Evolutionary conservation across 2,888 invertebrate species (phyloP).

Genomic region (Polydrusus tereticollis): DNA sequence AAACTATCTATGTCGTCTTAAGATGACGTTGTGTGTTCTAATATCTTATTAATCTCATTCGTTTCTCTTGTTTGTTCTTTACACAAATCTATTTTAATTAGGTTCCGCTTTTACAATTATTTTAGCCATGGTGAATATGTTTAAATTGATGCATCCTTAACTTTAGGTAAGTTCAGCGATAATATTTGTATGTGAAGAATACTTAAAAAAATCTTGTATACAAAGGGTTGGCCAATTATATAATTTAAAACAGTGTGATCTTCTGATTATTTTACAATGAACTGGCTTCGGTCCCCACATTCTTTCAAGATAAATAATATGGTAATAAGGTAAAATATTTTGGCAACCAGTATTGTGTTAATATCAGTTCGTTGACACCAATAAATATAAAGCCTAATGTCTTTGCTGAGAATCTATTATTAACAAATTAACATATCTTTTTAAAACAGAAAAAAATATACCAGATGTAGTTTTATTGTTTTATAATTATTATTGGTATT

Average conservation of each 20-base stretch:
- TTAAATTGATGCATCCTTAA: no score
- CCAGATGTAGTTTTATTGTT: no score
- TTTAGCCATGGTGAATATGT: no score
- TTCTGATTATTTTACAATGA: slow-evolving; percentile 25
- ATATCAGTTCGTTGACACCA: slow-evolving; percentile 35
- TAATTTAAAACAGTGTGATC: slow-evolving; percentile 9
- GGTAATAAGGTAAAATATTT: slow-evolving; percentile 37
- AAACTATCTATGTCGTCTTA: no score
- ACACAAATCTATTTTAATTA: no score
- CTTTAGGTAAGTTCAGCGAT: no score
- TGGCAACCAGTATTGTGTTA: slow-evolving; percentile 38
- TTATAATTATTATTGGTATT: background rate
- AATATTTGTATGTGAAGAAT: no score
- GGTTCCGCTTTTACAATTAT: no score
- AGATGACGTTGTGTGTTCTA: no score
- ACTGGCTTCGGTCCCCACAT: slow-evolving; percentile 30
- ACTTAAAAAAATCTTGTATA: no score
- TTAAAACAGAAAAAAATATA: background rate
- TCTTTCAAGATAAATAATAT: slow-evolving; percentile 40
- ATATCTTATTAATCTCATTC: no score
- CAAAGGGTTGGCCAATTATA: background rate
- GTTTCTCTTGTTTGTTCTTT: no score
- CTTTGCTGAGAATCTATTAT: slow-evolving; percentile 20
- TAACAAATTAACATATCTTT: slow-evolving; percentile 28
- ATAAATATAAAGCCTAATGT: slow-evolving; percentile 15